Evolutionary conservation across 2,113 vertebrate species (phyloP), one percentile per base, ranked within the genome.

Genomic region (Hiodon tergisus): DNA sequence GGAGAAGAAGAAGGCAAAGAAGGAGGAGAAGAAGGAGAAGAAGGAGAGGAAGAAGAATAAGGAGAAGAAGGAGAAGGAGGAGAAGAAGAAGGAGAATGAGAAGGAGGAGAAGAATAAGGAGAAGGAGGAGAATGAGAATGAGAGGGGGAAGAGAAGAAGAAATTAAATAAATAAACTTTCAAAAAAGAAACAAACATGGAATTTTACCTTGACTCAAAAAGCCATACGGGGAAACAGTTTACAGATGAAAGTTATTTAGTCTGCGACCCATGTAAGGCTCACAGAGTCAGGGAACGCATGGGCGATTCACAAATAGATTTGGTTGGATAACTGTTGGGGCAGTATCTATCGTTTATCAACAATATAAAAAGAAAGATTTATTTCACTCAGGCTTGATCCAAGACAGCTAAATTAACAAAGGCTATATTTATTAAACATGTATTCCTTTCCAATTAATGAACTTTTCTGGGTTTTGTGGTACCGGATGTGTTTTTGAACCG

Each of bases 211-310:
- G 53, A 81, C 80, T 82, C 79, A 61, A 77, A 76, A 81, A 84
- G 85, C 82, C 85, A 82, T 78, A 73, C 67, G 74, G 75, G 81
- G 81, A 83, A 85, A 75, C 78, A 78, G 80, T 81, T 80, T 84
- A 83, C 82, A 84, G 85, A 85, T 83, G 85, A 85, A 80, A 80
- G 81, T 82, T 80, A 81, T 83, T 84, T 86, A 81, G 88, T 80
- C 79, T 80, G 79, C 76, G 78, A 52, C 48, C 80, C 74, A 70
- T 84, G 80, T 83, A 83, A 84, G 82, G 72, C 78, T 83, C 73
- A 68, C 61, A 31, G n/a, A 71, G 76, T 72, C 76, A 82, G 77
- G 67, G 76, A 78, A 78, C 59, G 50, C 55, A 66, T 71, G 72
- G 71, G 62, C 16, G 52, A 70, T 79, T 76, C 80, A 63, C 69